Evolutionary conservation across 2,113 vertebrate genomes (phyloP).

Genomic region (Catharus fuscescens): DNA sequence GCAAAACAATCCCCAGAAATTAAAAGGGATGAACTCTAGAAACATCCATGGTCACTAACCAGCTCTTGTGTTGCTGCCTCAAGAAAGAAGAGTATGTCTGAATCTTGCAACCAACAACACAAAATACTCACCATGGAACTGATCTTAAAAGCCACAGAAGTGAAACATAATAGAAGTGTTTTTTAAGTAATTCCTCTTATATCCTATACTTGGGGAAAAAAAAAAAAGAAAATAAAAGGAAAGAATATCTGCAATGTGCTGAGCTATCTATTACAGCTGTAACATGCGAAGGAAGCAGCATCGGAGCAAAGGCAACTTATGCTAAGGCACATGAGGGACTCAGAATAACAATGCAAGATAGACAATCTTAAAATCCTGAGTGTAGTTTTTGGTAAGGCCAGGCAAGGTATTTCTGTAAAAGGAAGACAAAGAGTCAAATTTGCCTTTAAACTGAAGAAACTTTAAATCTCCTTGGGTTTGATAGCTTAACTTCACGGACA

Average conservation of each 20-base stretch:
- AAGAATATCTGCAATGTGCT: background rate
- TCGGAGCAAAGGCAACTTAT: background rate
- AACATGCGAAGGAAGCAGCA: background rate
- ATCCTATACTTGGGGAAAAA: background rate
- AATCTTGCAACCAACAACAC: background rate
- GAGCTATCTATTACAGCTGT: background rate
- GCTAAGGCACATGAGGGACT: background rate
- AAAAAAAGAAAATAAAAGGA: background rate
- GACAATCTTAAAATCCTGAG: background rate
- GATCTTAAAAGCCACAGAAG: background rate
- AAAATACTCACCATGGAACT: background rate
- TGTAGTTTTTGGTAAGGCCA: background rate
- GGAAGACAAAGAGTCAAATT: background rate
- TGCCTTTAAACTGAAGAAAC: background rate
- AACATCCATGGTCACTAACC: background rate
- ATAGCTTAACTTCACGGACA: background rate
- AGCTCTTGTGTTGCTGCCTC: background rate
- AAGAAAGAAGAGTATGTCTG: background rate
- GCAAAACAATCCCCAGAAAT: background rate
- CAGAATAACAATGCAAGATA: background rate
- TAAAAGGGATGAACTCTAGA: background rate
- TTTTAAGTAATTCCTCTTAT: background rate
- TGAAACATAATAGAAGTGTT: background rate
- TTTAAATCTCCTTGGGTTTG: background rate
- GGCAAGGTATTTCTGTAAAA: background rate